Evolutionary conservation across 2,888 invertebrate species (phyloP).

Genomic region (Blastobasis lacticolella): DNA sequence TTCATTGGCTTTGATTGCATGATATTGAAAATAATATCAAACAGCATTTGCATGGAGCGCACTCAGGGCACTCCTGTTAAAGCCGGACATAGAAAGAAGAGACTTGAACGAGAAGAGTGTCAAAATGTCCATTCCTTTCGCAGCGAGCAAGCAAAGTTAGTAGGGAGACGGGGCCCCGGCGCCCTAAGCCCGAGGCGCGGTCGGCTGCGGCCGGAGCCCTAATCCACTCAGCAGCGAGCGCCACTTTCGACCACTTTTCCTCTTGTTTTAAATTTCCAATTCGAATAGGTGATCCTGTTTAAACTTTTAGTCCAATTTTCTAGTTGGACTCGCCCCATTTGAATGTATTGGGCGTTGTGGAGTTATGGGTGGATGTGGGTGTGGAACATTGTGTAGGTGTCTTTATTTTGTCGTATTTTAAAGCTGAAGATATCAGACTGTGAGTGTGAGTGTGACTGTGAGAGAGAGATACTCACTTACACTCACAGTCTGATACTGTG

Average conservation of each 20-base stretch:
- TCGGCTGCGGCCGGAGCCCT: conserved; percentile 46
- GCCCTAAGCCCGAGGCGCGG: conserved; percentile 38
- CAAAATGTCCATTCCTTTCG: no score
- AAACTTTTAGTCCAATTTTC: conserved; percentile 59
- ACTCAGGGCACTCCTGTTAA: no score
- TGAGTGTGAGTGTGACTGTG: background rate
- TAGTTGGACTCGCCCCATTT: conserved; percentile 30
- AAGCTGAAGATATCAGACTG: no score
- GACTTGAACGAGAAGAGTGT: no score
- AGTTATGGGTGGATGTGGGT: background rate
- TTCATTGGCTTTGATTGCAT: no score
- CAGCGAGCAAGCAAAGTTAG: no score
- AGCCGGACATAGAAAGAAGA: no score
- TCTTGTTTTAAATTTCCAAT: conserved; percentile 58
- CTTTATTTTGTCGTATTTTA: conserved; percentile 2
- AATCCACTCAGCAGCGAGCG: conserved; percentile 51
- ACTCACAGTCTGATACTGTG: no score
- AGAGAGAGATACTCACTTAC: no score
- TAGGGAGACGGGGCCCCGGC: background rate
- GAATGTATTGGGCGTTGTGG: background rate
- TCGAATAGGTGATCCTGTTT: conserved; percentile 62
- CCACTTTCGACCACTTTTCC: conserved; percentile 46
- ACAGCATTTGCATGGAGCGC: no score
- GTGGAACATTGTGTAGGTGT: background rate
- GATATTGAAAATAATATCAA: no score